Evolutionary conservation across 2,888 invertebrate genomes (phyloP), one percentile per base, ranked within the genome.

Genomic region (Mactromeris polynyma): DNA sequence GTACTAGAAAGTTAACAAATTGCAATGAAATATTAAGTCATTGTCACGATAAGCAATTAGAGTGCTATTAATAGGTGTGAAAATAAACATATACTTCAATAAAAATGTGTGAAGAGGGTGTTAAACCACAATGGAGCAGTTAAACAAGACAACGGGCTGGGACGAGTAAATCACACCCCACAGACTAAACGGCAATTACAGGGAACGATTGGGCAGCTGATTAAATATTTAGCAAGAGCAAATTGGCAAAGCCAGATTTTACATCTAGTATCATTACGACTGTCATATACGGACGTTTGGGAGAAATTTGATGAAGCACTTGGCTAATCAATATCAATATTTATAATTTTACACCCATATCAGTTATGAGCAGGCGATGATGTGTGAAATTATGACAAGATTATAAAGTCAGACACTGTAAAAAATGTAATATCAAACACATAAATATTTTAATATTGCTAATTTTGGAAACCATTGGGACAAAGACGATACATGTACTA

Each of bases 211-310:
- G 36, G 73, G 36, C 73, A 36, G 33, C 31, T 73, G 36, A 19
- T 73, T 73, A 73, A 73, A 73, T 73, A 73, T 73, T 73, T 33
- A 64, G 6, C 26, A 73, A 73, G 73, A 36, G 17, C 73, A 73
- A 73, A 73, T 73, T 73, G 73, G 73, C 21, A 73, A 73, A 73
- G 31, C 17, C 36, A 36, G 17, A 73, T 73, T 36, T 73, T 9
- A 36, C 33, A 73, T 73, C 31, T 17, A 73, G 33, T 64, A 36
- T 73, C 36, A 73, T 73, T 26, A 73, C 36, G 9, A 64, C 9
- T 26, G 26, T 64, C 58, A 26, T 19, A 33, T 17, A 7, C 1
- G 2, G 69, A 69, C 33, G 33, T 31, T 31, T 4, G 33, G 73
- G 31, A 33, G 73, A 73, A 73, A 33, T 73, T 33, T 33, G 73